These are phyloP conservation scores for Aphelinus atriplicis DNA, from an alignment of 1,140 invertebrate species.

Conservation along the genomic window DNA sequence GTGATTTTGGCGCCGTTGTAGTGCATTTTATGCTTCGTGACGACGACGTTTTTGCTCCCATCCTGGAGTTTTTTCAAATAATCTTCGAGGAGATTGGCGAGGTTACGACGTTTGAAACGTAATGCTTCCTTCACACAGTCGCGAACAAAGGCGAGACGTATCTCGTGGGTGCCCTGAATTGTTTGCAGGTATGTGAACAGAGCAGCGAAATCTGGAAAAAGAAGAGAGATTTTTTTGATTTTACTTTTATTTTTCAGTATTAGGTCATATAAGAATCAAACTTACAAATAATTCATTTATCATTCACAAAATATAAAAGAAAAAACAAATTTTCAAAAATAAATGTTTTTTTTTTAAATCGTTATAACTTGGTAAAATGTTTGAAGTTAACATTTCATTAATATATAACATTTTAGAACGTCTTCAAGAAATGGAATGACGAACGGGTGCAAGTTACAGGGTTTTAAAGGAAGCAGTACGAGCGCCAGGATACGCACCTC, in stretches of 20 bases:
- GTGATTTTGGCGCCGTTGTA: constrained; percentile 63
- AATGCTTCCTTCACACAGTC: constrained; percentile 82
- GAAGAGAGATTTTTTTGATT: constrained; percentile 2
- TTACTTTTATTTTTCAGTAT: background rate
- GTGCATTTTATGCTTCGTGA: constrained; percentile 59
- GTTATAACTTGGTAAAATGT: no score
- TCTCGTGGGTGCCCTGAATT: constrained; percentile 77
- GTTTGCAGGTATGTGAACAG: constrained; percentile 77
- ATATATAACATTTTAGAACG: no score
- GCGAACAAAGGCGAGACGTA: constrained; percentile 75
- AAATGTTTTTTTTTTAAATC: no score
- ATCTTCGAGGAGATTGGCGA: constrained; percentile 71
- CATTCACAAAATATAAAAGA: no score
- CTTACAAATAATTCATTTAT: no score
- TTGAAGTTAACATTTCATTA: constrained; percentile 13
- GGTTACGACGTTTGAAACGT: constrained; percentile 81
- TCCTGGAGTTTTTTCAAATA: constrained; percentile 62
- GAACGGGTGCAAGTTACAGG: no score
- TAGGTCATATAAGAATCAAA: no score
- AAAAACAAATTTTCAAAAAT: no score
- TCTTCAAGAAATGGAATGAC: no score
- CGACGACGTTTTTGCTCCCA: constrained; percentile 56
- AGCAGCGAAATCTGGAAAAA: constrained; percentile 75
- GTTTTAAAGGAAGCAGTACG: no score
- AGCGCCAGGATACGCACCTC: no score